A percentile compares a stretch with the other conserved stretches of the same genome.
phyloP scores from a whole-genome alignment of 2,113 vertebrate genomes.

The Phoxinus phoxinus region DNA sequence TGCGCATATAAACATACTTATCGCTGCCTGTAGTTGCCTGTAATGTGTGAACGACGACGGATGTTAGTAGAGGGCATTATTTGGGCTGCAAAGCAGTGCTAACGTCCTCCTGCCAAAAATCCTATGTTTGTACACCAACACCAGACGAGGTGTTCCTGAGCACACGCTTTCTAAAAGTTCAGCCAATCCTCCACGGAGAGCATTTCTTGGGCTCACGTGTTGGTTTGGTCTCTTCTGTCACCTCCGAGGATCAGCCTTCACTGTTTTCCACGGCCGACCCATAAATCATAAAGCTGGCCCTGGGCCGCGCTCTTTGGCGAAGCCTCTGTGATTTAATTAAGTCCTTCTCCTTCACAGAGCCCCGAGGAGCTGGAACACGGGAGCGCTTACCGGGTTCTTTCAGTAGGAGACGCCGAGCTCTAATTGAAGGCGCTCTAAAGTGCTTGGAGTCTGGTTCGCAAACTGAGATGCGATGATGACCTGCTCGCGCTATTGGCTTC shows the following conservation, averaged over 20 bases:
- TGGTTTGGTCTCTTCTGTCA: slow-evolving; percentile 6
- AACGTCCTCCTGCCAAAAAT: background rate
- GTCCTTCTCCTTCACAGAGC: slow-evolving; percentile 18
- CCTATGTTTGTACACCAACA: slow-evolving; percentile 24
- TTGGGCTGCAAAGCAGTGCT: background rate
- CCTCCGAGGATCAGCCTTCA: slow-evolving; percentile 23
- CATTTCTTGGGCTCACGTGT: background rate
- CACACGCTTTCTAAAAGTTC: background rate
- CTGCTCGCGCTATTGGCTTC: background rate
- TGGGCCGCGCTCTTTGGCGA: slow-evolving; percentile 28
- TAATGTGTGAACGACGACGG: background rate
- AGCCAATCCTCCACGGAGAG: background rate
- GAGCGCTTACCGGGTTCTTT: background rate
- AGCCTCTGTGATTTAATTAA: slow-evolving; percentile 49
- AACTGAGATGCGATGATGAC: background rate
- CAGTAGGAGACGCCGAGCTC: slow-evolving; percentile 42
- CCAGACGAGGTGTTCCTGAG: background rate
- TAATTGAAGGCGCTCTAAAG: slow-evolving; percentile 21
- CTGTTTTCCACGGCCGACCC: slow-evolving; percentile 23
- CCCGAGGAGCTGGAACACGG: slow-evolving; percentile 19
- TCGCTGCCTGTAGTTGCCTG: background rate
- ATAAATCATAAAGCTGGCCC: slow-evolving; percentile 45
- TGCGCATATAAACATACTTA: background rate
- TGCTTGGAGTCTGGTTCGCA: background rate
- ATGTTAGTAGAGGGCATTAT: slow-evolving; percentile 7